Conservation (phyloP, 30 jellyfish, hydroid and myxozoan species). For the Hydra vulgaris region DNA sequence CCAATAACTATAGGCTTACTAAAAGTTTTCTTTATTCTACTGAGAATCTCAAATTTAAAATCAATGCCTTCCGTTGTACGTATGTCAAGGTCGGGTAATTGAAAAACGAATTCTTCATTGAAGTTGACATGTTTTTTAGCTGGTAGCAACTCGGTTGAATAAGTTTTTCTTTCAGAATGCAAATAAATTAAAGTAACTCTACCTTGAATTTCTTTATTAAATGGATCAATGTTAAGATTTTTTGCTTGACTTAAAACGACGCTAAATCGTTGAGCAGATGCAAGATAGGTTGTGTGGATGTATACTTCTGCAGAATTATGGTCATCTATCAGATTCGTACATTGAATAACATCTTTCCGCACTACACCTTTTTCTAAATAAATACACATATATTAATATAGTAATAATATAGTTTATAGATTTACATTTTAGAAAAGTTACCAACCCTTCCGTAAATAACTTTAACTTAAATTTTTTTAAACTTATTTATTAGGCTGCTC, state of each 20-base stretch:
- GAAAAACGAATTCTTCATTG: conserved; percentile 15
- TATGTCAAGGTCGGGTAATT: neutral
- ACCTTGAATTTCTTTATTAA: conserved; percentile 52
- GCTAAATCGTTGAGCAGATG: conserved; percentile 76
- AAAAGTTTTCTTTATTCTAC: neutral
- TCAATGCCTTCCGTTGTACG: conserved; percentile 21
- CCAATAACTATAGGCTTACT: conserved; percentile 55
- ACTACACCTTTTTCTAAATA: conserved; percentile 13
- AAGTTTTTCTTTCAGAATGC: neutral
- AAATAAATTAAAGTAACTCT: conserved; percentile 1
- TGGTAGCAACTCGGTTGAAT: neutral
- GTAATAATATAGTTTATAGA: too few species aligned
- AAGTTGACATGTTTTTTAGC: neutral
- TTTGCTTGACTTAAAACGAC: conserved; percentile 52
- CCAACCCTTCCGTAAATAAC: too few species aligned
- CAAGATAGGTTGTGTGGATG: conserved; percentile 52
- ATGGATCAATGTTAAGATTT: conserved; percentile 43
- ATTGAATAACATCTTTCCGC: conserved; percentile 5
- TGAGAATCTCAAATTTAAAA: neutral
- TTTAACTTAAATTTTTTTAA: too few species aligned
- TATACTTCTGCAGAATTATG: conserved; percentile 43
- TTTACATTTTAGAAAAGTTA: too few species aligned
- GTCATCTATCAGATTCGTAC: conserved; percentile 17
- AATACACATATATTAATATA: too few species aligned
- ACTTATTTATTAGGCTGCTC: too few species aligned